These are phyloP conservation scores for Saxicola maurus DNA, from an alignment of 2,797 vertebrate species.

Conservation along the genomic window DNA sequence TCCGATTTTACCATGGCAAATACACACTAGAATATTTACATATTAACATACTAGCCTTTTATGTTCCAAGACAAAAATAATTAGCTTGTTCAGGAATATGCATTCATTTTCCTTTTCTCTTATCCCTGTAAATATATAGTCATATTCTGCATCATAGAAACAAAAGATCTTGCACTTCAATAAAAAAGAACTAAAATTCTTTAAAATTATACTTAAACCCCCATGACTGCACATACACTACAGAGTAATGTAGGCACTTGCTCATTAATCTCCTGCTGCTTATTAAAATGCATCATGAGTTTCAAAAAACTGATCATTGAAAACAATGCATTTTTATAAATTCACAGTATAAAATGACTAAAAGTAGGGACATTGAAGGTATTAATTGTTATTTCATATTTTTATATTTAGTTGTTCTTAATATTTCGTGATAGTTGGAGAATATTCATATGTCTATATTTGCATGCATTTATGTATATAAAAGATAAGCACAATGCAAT, in stretches of 20 bases:
- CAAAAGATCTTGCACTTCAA: neutral
- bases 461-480: neutral
- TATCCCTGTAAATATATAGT: neutral
- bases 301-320: neutral
- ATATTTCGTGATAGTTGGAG: conserved; percentile 14
- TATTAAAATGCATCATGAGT: neutral
- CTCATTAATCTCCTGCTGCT: neutral
- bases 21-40: neutral
- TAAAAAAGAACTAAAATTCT: neutral
- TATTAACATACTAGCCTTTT: neutral
- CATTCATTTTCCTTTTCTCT: neutral
- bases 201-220: neutral
- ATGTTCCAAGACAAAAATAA: neutral
- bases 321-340: conserved; percentile 16
- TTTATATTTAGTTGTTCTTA: neutral
- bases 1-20: neutral
- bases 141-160: neutral
- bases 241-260: neutral
- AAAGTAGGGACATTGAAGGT: neutral
- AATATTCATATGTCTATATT: neutral
- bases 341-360: neutral
- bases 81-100: neutral
- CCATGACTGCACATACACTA: neutral
- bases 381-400: neutral
- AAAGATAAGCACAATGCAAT: conserved; percentile 56